Evolutionary conservation across 2,888 invertebrate genomes (phyloP).

Genomic region (Diloba caeruleocephala): DNA sequence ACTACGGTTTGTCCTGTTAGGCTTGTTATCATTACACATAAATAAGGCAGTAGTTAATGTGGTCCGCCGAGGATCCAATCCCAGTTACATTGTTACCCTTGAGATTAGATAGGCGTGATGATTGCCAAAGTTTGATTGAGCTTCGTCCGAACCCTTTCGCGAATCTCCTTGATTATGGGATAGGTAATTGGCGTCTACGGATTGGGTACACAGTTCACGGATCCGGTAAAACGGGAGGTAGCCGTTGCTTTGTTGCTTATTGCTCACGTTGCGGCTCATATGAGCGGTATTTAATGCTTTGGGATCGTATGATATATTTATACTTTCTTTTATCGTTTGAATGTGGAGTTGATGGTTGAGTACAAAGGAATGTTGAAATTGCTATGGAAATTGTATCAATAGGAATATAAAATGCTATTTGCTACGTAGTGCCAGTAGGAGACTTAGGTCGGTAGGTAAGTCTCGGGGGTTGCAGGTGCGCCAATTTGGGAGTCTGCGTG

Average conservation of each 20-base stretch:
- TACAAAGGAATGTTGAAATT: too few species aligned
- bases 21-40: slow-evolving; percentile 77
- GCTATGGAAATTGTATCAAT: too few species aligned
- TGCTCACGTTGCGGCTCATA: slow-evolving; percentile 30
- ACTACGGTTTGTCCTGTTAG: slow-evolving; percentile 46
- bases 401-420: too few species aligned
- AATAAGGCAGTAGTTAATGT: slow-evolving; percentile 78
- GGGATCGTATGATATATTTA: too few species aligned
- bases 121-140: slow-evolving; percentile 88
- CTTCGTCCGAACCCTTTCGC: slow-evolving; percentile 79
- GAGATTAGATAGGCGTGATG: slow-evolving; percentile 86
- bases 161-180: slow-evolving; percentile 79
- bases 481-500: too few species aligned
- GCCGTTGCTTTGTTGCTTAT: slow-evolving; percentile 54
- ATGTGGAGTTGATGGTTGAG: too few species aligned
- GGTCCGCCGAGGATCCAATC: slow-evolving; percentile 78
- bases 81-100: slow-evolving; percentile 80
- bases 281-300: slow-evolving; percentile 27
- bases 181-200: slow-evolving; percentile 76
- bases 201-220: slow-evolving; percentile 68
- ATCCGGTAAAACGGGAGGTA: slow-evolving; percentile 62
- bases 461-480: too few species aligned
- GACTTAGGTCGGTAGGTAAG: too few species aligned
- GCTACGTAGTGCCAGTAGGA: too few species aligned
- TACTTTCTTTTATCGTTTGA: too few species aligned